Evolutionary conservation across 2,113 vertebrate genomes (phyloP), one percentile per base, ranked within the genome.

Genomic region (Prietella phreatophila): DNA sequence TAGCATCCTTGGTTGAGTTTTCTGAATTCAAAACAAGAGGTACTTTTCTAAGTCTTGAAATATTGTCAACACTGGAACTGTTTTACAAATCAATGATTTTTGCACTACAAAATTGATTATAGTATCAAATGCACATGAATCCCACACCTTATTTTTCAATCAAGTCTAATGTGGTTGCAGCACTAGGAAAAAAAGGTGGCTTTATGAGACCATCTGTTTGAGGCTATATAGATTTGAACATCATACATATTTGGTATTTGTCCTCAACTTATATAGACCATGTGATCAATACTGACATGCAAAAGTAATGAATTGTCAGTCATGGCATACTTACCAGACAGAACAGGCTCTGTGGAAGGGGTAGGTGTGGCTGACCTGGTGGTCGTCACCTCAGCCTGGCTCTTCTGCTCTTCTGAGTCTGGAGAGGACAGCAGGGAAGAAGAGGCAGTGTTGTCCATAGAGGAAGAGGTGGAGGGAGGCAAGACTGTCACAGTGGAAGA

Each of bases 331-430:
- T 89, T 91, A 95, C 94, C 94, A 79, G 95, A 95, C 33, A 94
- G 92, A 2, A 93, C 88, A 3, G 92, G 87, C 79, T 95, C 94
- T 80, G 94, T 90, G n/a, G 92, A 80, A 76, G 89, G 65, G 25
- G 89, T 89, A 88, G 93, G 82, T 0, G 93, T 88, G 60, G 93
- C 86, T 0, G 89, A 92, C 3, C 91, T 36, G 36, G 89, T 83
- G 20, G 91, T 82, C 0, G 91, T 91, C 55, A 81, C 89, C 0
- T 91, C 86, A 0, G 86, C 50, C 88, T 91, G 95, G 89, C 93
- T 94, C 92, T 94, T 96, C 88, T 95, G 96, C 85, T 97, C 96
- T 0, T 97, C 96, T 0, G 91, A 95, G 89, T 96, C 96, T 60
- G 96, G 95, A 84, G 96, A 95, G 42, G 97, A 96, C 4, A 95